These are phyloP conservation scores for Gavia stellata DNA, from an alignment of 2,113 vertebrate species.

Conservation along the genomic window DNA sequence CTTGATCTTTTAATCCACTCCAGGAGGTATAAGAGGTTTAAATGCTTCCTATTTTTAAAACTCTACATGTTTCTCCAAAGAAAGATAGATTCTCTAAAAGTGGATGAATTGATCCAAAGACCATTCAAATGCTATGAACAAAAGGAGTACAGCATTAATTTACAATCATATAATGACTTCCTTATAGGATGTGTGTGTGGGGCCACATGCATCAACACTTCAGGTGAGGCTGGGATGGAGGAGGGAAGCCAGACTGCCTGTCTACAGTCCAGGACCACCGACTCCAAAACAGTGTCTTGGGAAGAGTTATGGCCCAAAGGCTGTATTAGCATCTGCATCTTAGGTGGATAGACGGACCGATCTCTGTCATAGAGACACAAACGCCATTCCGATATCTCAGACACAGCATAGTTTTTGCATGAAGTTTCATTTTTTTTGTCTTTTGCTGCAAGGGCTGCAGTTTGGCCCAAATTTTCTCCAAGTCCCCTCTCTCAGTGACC, in stretches of 20 bases:
- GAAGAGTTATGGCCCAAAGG: neutral
- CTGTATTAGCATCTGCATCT: neutral
- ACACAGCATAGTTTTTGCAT: fast-evolving
- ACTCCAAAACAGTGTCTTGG: neutral
- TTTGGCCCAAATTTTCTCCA: neutral
- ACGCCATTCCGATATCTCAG: neutral
- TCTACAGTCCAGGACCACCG: neutral
- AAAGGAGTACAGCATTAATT: neutral
- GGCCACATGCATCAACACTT: neutral
- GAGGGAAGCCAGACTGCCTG: neutral
- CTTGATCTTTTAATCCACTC: neutral
- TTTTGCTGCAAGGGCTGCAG: neutral
- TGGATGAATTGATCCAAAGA: neutral
- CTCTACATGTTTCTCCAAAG: neutral
- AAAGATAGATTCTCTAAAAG: neutral
- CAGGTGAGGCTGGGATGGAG: neutral
- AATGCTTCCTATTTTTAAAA: neutral
- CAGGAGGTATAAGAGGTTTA: neutral
- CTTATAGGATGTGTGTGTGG: neutral
- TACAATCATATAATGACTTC: neutral
- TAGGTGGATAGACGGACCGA: neutral
- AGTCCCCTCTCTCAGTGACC: neutral
- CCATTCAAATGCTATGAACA: neutral
- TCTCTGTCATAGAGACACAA: neutral
- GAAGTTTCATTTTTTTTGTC: neutral